Base-by-base conservation (phyloP, 2,113 vertebrate genomes). In the Lasiurus borealis region DNA sequence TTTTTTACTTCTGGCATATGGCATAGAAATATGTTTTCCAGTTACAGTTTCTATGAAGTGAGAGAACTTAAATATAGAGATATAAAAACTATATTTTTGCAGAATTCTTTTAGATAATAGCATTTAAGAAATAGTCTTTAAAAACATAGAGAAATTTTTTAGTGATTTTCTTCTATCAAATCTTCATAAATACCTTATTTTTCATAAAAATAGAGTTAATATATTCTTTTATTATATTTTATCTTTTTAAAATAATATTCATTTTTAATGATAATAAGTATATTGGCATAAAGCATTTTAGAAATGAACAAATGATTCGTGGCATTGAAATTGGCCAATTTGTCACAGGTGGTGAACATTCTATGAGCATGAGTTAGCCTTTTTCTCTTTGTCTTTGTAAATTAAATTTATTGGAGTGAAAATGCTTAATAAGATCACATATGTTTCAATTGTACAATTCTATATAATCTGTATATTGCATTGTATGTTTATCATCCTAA, bases 151-250 rank as follows among this genome's bases (percentile, higher is more conserved):
- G 15, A 84, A 84, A 77, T 40, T 14, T 66, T 66, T 46, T 84
- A 88, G 12, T 92, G 50, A 75, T 27, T 95, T 88, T 68, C n/a
- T 95, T 88, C 69, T 16, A 16, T 12, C 27, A 77, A 6, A 78
- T 64, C 4, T 84, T 76, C 71, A 78, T 15, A 73, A 50, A 73
- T 52, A 76, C 15, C 25, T 44, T 68, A 66, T 36, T 77, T 59
- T 62, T 64, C n/a, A 72, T n/a, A 81, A 62, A 80, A 64, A 71
- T 57, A n/a, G 19, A 88, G 11, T 6, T 73, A 19, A 2, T 76
- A 10, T 71, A 64, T 88, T 75, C 1, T 62, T 12, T 40, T 66
- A 13, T 80, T 76, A 34, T 64, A 82, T 11, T 62, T 23, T 14
- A 89, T 62, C 27, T 77, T 34, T 69, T 76, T 72, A 77, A 8